Percentiles rank a stretch among this genome's conserved stretches.
Conservation (phyloP, 2,888 invertebrate genomes). For the Brachycybe producta region DNA sequence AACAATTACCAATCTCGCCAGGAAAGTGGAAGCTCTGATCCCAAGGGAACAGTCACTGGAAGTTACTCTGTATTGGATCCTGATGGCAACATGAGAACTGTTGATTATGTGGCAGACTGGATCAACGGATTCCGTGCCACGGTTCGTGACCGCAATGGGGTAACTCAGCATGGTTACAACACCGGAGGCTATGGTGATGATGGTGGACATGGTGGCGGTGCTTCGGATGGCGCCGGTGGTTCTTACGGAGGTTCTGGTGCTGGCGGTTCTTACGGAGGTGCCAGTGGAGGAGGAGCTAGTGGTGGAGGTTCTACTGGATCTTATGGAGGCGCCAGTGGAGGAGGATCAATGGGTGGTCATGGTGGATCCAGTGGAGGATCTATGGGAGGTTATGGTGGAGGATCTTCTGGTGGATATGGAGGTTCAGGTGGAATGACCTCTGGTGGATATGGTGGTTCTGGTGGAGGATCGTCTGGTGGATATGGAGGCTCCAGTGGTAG, state of each 20-base stretch:
- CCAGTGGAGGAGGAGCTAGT: neutral
- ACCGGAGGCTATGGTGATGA: slow-evolving; percentile 2
- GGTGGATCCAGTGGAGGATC: neutral
- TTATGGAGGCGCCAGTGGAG: slow-evolving; percentile 1
- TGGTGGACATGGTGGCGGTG: slow-evolving; percentile 5
- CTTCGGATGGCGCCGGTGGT: slow-evolving; percentile 4
- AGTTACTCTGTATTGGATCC: slow-evolving; percentile 61
- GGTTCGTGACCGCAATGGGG: slow-evolving; percentile 17
- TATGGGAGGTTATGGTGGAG: slow-evolving; percentile 9
- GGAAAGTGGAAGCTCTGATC: slow-evolving; percentile 48
- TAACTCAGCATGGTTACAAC: slow-evolving; percentile 17
- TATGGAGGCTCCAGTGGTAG: no score
- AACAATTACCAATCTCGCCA: slow-evolving; percentile 59
- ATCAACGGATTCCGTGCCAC: slow-evolving; percentile 20
- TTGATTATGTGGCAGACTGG: slow-evolving; percentile 50
- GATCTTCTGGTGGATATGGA: neutral
- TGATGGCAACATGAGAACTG: slow-evolving; percentile 56
- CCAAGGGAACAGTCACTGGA: slow-evolving; percentile 51
- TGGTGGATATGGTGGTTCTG: neutral
- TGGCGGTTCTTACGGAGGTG: neutral
- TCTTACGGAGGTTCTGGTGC: neutral
- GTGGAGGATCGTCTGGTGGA: slow-evolving; percentile 6
- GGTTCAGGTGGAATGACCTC: neutral
- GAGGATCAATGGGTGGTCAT: neutral
- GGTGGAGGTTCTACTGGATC: slow-evolving; percentile 6